Conservation (phyloP, 2,113 vertebrate genomes). For the mouse (Mus musculus) region GRCm39 chr16:56236501-56237000, state of each 20-base stretch:
- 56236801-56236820: not conserved
- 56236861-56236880: constrained; percentile 15
- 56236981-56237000: not conserved
- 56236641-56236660: not conserved
- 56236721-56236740: not conserved
- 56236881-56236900: not conserved
- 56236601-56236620: not conserved
- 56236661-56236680: not conserved
- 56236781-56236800: not conserved
- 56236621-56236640: not conserved
- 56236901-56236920: constrained; percentile 15
- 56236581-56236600: not conserved
- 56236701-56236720: not conserved
- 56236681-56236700: not conserved
- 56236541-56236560: not conserved
- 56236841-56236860: not conserved
- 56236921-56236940: constrained; percentile 17
- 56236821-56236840: too few species aligned
- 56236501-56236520: not conserved
- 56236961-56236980: constrained; percentile 12
- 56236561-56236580: not conserved
- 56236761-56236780: not conserved
- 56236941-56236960: not conserved
- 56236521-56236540: not conserved
- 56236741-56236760: not conserved